Evolutionary conservation across 2,888 invertebrate species (phyloP).

Genomic region (Thereva unica): DNA sequence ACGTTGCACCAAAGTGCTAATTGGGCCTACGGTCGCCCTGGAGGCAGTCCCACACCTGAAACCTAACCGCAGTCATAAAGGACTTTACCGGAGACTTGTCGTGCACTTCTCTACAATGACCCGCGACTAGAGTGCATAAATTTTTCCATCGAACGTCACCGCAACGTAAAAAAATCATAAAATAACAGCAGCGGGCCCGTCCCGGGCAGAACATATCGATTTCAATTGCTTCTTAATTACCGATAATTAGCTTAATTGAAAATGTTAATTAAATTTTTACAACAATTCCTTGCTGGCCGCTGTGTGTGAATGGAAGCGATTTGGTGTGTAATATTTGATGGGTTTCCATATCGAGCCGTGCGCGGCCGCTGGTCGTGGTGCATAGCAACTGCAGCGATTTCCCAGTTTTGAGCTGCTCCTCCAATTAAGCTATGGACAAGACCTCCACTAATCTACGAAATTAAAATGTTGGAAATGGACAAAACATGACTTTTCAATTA

Average conservation of each 20-base stretch:
- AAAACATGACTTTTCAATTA: constrained; percentile 34
- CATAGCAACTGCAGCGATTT: too few relatives aligned
- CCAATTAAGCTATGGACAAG: too few relatives aligned
- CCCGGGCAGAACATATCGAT: background rate
- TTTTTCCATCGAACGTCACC: constrained; percentile 11
- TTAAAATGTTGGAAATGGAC: constrained; percentile 32
- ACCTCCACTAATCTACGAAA: background rate
- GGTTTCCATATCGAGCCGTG: too few relatives aligned
- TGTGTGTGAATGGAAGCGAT: too few relatives aligned
- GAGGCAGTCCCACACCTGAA: too few relatives aligned
- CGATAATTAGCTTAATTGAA: constrained; percentile 31
- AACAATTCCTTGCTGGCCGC: background rate
- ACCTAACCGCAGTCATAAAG: too few relatives aligned
- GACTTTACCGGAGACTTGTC: constrained; percentile 18
- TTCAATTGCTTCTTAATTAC: constrained; percentile 5
- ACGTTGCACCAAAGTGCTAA: too few relatives aligned
- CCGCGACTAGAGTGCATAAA: background rate
- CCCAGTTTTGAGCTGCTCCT: too few relatives aligned
- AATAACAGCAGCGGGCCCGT: background rate
- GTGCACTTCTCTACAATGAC: constrained; percentile 10
- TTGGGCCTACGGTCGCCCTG: too few relatives aligned
- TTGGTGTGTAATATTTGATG: too few relatives aligned
- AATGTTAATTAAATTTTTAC: constrained; percentile 20
- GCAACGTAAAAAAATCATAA: background rate
- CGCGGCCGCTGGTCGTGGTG: too few relatives aligned